Conservation (phyloP, 2,888 invertebrate species). For the Falcaria lacertinaria region DNA sequence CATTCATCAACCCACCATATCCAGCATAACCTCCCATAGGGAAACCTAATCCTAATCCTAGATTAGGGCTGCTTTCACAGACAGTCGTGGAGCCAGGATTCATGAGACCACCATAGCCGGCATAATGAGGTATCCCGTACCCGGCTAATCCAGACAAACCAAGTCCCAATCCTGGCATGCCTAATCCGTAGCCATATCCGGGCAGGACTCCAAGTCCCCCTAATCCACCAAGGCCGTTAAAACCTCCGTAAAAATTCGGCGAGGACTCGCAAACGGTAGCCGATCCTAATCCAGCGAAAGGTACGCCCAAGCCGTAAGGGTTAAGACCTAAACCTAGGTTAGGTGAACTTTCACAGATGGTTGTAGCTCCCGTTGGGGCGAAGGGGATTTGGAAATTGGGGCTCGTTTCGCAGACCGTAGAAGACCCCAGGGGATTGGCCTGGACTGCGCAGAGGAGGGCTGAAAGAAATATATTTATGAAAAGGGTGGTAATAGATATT, state of each 20-base stretch:
- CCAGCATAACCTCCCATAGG: neutral
- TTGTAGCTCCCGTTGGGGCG: neutral
- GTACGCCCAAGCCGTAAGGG: neutral
- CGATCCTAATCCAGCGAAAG: neutral
- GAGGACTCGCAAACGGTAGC: conserved; percentile 10
- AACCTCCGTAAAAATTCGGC: conserved; percentile 9
- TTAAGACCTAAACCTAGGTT: neutral
- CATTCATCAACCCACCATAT: neutral
- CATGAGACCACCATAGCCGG: conserved; percentile 4
- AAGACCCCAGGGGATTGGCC: conserved; percentile 38
- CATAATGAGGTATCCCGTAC: no score
- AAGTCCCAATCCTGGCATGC: conserved; percentile 6
- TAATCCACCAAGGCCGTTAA: conserved; percentile 4
- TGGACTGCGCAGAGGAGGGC: conserved; percentile 40
- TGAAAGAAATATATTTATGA: conserved; percentile 10
- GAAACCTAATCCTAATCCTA: conserved; percentile 5
- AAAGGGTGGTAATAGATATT: no score
- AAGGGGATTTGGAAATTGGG: conserved; percentile 17
- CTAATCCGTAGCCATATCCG: conserved; percentile 1
- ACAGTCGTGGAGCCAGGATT: neutral
- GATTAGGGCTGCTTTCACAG: conserved; percentile 16
- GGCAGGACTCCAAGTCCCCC: neutral
- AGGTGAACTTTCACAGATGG: conserved; percentile 8
- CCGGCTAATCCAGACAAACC: neutral
- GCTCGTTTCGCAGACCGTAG: conserved; percentile 36